phyloP scores from a whole-genome alignment of 1,140 invertebrate species.

The Phortica variegata region DNA sequence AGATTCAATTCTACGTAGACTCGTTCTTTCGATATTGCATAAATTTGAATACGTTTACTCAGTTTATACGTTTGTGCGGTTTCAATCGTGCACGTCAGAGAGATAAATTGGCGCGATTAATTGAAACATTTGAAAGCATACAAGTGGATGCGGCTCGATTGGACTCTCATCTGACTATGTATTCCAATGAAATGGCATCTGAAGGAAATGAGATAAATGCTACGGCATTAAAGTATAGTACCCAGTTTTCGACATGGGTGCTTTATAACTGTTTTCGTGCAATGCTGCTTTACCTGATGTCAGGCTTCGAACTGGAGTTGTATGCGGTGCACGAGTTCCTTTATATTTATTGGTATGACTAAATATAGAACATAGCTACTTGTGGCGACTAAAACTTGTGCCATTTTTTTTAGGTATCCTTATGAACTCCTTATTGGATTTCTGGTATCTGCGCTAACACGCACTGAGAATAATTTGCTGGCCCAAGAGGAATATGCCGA shows the following conservation, averaged over 20 bases:
- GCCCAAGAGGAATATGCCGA: conserved; percentile 72
- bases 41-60: conserved; percentile 77
- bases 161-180: conserved; percentile 77
- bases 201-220: conserved; percentile 46
- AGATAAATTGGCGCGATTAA: conserved; percentile 85
- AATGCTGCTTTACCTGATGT: conserved; percentile 94
- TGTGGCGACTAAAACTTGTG: conserved; percentile 40
- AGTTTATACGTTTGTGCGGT: conserved; percentile 86
- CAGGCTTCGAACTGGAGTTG: conserved; percentile 92
- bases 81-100: conserved; percentile 93
- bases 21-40: conserved; percentile 81
- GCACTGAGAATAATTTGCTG: conserved; percentile 81
- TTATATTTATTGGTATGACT: conserved; percentile 95
- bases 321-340: conserved; percentile 97
- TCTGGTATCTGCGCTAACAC: conserved; percentile 84
- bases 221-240: conserved; percentile 66
- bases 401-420: conserved; percentile 70
- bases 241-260: conserved; percentile 94
- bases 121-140: conserved; percentile 83
- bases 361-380: conserved; percentile 51
- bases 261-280: conserved; percentile 92
- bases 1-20: conserved; percentile 70
- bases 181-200: conserved; percentile 43
- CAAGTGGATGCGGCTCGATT: conserved; percentile 95
- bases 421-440: conserved; percentile 95